Evolutionary conservation across 1,140 invertebrate genomes (phyloP).

Genomic region (Bombus vancouverensis): DNA sequence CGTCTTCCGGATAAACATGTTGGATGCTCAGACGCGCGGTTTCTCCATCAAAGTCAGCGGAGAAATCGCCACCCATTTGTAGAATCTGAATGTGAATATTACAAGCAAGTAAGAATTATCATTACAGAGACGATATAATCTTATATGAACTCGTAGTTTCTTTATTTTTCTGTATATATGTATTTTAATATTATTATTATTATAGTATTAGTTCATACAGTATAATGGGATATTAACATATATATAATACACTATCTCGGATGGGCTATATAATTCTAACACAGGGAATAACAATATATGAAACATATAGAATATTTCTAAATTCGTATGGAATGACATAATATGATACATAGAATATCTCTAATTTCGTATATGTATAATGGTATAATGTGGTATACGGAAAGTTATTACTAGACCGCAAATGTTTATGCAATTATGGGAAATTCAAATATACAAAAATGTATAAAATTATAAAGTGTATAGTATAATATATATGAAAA

Average conservation of each 20-base stretch:
- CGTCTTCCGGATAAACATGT: conserved; percentile 92
- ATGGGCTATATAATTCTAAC: too few species aligned
- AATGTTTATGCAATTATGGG: neutral
- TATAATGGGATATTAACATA: too few species aligned
- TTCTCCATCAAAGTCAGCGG: conserved; percentile 86
- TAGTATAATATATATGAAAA: neutral
- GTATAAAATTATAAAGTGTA: neutral
- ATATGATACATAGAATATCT: too few species aligned
- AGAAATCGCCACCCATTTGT: conserved; percentile 87
- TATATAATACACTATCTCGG: too few species aligned
- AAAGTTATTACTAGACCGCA: neutral
- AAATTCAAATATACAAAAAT: neutral
- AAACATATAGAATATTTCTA: too few species aligned
- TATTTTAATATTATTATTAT: neutral
- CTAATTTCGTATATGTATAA: neutral
- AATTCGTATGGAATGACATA: too few species aligned
- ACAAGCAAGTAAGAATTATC: neutral
- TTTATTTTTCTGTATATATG: too few species aligned
- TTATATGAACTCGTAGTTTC: neutral
- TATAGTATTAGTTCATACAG: neutral
- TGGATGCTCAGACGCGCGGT: conserved; percentile 88
- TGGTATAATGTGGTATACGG: too few species aligned
- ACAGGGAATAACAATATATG: too few species aligned
- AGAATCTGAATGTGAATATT: conserved; percentile 81
- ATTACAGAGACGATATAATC: neutral